Conservation (phyloP, 1,140 invertebrate genomes). For the Ostrea edulis region DNA sequence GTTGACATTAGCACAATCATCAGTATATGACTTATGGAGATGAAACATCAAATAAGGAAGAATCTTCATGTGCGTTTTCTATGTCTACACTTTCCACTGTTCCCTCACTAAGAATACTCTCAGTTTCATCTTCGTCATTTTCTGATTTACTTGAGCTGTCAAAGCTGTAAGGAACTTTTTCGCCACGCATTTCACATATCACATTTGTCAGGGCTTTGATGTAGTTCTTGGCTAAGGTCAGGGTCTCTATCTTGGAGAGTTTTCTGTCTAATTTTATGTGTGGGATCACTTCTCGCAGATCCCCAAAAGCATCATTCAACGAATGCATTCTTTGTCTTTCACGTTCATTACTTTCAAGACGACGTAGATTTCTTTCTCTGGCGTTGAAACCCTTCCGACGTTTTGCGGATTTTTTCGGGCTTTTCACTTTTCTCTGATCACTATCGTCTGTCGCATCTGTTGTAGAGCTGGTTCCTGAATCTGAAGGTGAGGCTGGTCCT, state of each 20-base stretch:
- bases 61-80: neutral
- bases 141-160: constrained; percentile 26
- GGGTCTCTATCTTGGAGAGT: constrained; percentile 92
- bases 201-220: constrained; percentile 94
- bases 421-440: constrained; percentile 69
- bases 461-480: constrained; percentile 70
- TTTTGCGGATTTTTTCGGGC: constrained; percentile 78
- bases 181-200: constrained; percentile 89
- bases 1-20: constrained; percentile 7
- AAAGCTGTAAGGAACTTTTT: constrained; percentile 70
- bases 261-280: constrained; percentile 92
- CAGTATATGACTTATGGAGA: constrained; percentile 9
- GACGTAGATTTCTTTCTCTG: constrained; percentile 88
- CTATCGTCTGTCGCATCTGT: constrained; percentile 64
- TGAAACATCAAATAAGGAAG: constrained; percentile 16
- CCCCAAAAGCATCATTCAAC: constrained; percentile 93
- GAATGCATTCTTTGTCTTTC: constrained; percentile 94
- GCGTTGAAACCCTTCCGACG: constrained; percentile 87
- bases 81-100: constrained; percentile 31
- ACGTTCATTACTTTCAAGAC: constrained; percentile 92
- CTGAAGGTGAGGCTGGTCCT: constrained; percentile 70
- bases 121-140: neutral
- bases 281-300: constrained; percentile 91
- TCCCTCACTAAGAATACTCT: neutral
- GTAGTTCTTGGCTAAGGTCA: constrained; percentile 93